Conservation (phyloP, 2,113 vertebrate species). For the Lipophrys pholis region DNA sequence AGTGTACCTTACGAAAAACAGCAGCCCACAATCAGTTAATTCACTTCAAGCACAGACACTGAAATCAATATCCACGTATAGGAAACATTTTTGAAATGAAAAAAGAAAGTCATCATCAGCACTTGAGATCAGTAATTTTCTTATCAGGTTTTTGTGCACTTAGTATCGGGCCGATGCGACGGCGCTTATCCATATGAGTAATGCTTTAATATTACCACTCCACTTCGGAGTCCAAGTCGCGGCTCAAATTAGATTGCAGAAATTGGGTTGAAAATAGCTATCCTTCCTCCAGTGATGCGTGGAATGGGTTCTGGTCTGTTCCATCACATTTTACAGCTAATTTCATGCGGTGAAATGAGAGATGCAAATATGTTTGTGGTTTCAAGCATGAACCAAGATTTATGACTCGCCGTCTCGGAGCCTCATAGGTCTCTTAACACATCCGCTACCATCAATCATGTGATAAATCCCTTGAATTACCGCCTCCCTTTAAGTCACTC, state of each 20-base stretch:
- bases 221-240: slow-evolving; percentile 41
- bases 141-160: slow-evolving; percentile 3
- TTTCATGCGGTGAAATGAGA: slow-evolving; percentile 59
- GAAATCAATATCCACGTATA: neutral
- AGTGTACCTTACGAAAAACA: neutral
- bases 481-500: slow-evolving; percentile 59
- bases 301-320: slow-evolving; percentile 54
- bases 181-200: slow-evolving; percentile 41
- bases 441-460: slow-evolving; percentile 69
- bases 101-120: slow-evolving; percentile 21
- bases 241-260: slow-evolving; percentile 47
- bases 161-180: slow-evolving; percentile 22
- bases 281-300: slow-evolving; percentile 50
- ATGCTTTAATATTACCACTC: slow-evolving; percentile 42
- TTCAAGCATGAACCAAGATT: slow-evolving; percentile 75
- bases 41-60: too few species aligned
- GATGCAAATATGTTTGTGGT: slow-evolving; percentile 74
- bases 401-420: slow-evolving; percentile 62
- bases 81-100: slow-evolving; percentile 2
- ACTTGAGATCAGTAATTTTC: slow-evolving; percentile 39
- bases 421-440: slow-evolving; percentile 66
- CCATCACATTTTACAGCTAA: slow-evolving; percentile 69
- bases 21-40: neutral
- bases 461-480: slow-evolving; percentile 73
- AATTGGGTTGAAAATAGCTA: slow-evolving; percentile 57